A percentile compares a stretch with the other conserved stretches of the same genome.
phyloP scores from a whole-genome alignment of 2,113 vertebrate species.

The Mohoua ochrocephala region DNA sequence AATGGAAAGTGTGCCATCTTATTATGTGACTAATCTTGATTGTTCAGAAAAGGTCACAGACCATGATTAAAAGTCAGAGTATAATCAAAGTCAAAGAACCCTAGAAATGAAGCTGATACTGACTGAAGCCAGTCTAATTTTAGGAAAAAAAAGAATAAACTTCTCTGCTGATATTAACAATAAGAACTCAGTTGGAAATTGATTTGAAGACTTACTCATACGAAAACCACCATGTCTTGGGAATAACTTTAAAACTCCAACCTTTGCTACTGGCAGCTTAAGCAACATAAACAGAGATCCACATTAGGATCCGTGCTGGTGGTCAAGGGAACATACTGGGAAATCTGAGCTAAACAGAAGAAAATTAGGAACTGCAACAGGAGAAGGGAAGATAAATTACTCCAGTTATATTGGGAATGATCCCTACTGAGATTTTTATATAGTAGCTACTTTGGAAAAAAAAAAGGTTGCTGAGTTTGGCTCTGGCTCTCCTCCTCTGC shows the following conservation, averaged over 20 bases:
- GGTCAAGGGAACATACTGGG: neutral
- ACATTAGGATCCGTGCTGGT: neutral
- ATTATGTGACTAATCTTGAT: neutral
- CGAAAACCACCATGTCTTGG: neutral
- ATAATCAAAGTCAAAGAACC: neutral
- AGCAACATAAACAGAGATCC: neutral
- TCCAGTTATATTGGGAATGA: neutral
- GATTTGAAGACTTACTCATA: neutral
- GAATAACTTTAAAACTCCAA: neutral
- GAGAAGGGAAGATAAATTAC: neutral
- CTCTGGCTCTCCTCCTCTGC: neutral
- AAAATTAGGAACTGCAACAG: neutral
- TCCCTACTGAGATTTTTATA: neutral
- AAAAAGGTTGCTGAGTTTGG: neutral
- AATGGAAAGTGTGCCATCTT: neutral
- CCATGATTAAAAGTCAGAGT: neutral
- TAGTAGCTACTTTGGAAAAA: neutral
- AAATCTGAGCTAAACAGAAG: neutral
- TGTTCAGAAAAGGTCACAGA: constrained; percentile 18
- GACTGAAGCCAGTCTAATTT: neutral
- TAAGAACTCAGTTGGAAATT: neutral
- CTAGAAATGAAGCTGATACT: neutral
- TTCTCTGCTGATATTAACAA: neutral
- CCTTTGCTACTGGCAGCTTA: neutral
- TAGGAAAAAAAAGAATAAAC: neutral